A percentile compares a stretch with the other conserved stretches of the same genome.
phyloP scores from a whole-genome alignment of 2,113 vertebrate genomes.

The Tenebrosternarchus preto region DNA sequence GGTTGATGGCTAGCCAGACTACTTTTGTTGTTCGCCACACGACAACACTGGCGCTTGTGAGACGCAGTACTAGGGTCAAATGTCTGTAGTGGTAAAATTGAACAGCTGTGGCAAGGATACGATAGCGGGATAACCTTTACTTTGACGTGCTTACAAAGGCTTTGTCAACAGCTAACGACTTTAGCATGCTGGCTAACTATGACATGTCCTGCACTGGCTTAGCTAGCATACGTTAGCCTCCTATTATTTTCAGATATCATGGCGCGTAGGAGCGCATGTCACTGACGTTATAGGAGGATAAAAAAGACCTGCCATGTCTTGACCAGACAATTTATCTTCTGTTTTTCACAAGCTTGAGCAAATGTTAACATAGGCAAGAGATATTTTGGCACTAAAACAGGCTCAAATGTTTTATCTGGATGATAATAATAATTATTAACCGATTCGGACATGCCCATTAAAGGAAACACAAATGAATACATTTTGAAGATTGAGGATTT shows the following conservation, averaged over 20 bases:
- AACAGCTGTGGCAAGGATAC: neutral
- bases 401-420: no score
- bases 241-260: conserved; percentile 8
- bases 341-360: no score
- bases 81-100: neutral
- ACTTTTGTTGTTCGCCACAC: neutral
- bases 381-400: no score
- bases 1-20: neutral
- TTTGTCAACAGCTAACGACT: neutral
- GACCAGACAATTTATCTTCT: no score
- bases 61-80: neutral
- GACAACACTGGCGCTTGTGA: conserved; percentile 1
- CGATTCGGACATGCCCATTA: no score
- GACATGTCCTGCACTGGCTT: neutral
- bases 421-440: no score
- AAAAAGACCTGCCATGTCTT: neutral
- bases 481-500: no score
- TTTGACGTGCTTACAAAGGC: neutral
- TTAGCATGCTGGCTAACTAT: neutral
- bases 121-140: neutral
- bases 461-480: no score
- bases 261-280: neutral
- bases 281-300: neutral
- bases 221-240: conserved; percentile 27
- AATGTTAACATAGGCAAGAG: no score